phyloP scores from a whole-genome alignment of 2,113 vertebrate species.

The Rhinichthys klamathensis region DNA sequence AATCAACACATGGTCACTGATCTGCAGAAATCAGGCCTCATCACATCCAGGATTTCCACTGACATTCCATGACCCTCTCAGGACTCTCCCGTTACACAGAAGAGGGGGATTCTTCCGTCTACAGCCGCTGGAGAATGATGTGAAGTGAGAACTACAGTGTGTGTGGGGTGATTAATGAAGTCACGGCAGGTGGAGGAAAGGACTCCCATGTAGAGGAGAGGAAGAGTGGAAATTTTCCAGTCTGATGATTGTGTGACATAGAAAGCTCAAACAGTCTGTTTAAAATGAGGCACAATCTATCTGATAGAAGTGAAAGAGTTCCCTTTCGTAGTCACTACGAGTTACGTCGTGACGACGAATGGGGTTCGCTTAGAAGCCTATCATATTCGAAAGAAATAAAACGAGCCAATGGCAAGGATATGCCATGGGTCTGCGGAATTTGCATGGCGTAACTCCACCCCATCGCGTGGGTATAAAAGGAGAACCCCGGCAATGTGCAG shows the following conservation, averaged over 20 bases:
- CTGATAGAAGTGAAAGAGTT: not conserved
- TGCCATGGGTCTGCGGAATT: too few species aligned
- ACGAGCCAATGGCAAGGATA: too few species aligned
- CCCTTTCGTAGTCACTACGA: too few species aligned
- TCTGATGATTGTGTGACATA: not conserved
- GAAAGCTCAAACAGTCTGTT: not conserved
- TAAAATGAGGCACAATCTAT: not conserved
- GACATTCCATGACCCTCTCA: constrained; percentile 31
- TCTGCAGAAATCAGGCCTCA: constrained; percentile 47
- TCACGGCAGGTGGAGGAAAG: constrained; percentile 13
- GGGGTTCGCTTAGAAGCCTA: too few species aligned
- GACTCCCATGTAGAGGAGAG: constrained; percentile 9
- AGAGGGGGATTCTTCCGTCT: constrained; percentile 1
- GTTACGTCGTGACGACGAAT: too few species aligned
- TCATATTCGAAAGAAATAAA: too few species aligned
- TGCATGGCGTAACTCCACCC: too few species aligned
- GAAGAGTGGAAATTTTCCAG: not conserved
- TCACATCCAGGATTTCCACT: constrained; percentile 25
- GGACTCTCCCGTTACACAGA: constrained; percentile 24
- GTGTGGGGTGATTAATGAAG: constrained; percentile 8
- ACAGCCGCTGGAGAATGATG: not conserved
- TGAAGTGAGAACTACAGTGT: not conserved
- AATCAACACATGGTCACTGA: constrained; percentile 49
- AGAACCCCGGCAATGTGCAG: too few species aligned
- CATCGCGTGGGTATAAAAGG: too few species aligned